phyloP scores from a whole-genome alignment of 2,888 invertebrate species.

The Loripinus fragilis region DNA sequence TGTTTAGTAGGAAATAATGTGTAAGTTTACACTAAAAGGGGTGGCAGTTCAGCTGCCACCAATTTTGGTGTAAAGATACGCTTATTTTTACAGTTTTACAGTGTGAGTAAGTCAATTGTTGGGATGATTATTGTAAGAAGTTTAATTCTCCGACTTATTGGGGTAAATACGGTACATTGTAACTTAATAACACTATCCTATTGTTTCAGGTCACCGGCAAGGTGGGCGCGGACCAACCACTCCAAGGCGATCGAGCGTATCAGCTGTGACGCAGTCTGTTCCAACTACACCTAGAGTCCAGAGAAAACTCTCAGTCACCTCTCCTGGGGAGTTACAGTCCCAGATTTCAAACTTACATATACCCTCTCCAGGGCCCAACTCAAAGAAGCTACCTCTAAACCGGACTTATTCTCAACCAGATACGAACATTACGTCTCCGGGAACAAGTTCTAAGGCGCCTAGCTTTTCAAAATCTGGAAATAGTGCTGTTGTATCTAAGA shows the following conservation, averaged over 20 bases:
- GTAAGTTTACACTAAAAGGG: too few relatives aligned
- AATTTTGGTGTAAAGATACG: too few relatives aligned
- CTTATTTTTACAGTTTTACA: too few relatives aligned
- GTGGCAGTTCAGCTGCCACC: too few relatives aligned
- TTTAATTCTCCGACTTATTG: too few relatives aligned
- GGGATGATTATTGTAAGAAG: too few relatives aligned
- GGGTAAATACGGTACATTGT: too few relatives aligned
- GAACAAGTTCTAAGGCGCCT: conserved; percentile 25
- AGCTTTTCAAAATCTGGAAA: conserved; percentile 28
- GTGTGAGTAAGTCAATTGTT: too few relatives aligned
- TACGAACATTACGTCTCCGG: conserved; percentile 47
- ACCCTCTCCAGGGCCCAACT: conserved; percentile 66
- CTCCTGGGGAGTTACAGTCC: conserved; percentile 12
- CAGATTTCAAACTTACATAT: conserved; percentile 64
- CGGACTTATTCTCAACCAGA: conserved; percentile 46
- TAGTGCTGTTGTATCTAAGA: not conserved
- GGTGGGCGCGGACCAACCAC: conserved; percentile 43
- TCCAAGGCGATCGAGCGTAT: conserved; percentile 58
- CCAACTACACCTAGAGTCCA: conserved; percentile 60
- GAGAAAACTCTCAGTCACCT: conserved; percentile 59
- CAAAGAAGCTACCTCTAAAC: conserved; percentile 48
- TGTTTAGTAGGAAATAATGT: too few relatives aligned
- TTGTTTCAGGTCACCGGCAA: conserved; percentile 58
- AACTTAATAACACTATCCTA: not conserved
- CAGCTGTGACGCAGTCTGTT: conserved; percentile 53